A percentile compares a stretch with the other conserved stretches of the same genome.
These are phyloP conservation scores for Casuarius casuarius DNA, from an alignment of 2,113 vertebrate genomes.

Conservation along the genomic window DNA sequence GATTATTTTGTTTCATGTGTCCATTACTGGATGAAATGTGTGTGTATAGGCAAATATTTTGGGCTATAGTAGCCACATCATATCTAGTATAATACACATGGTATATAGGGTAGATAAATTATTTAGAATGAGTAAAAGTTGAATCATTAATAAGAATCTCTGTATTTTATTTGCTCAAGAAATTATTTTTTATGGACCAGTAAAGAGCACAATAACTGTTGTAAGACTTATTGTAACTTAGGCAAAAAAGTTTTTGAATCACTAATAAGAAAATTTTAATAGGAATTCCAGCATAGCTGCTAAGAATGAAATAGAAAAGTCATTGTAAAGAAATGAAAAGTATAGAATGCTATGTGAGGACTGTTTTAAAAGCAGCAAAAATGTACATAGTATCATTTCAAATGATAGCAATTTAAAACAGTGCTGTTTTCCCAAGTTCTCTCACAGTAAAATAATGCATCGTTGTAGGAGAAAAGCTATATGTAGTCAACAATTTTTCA, in stretches of 20 bases:
- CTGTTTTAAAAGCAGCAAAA: background rate
- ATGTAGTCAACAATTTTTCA: background rate
- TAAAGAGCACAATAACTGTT: background rate
- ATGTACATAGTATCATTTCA: accelerated
- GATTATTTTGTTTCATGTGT: background rate
- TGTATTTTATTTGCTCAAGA: background rate
- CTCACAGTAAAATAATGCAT: background rate
- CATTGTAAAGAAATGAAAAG: background rate
- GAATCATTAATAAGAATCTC: background rate
- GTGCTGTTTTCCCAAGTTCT: background rate
- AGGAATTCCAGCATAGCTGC: background rate
- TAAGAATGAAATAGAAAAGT: background rate
- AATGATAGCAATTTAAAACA: background rate
- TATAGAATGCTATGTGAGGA: background rate
- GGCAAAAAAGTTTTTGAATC: background rate
- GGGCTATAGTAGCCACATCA: background rate
- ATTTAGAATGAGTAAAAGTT: background rate
- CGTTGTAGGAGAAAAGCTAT: background rate
- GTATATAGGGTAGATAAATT: background rate
- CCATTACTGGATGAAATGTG: background rate
- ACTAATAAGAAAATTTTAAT: background rate
- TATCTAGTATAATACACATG: too few species aligned
- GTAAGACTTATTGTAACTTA: background rate
- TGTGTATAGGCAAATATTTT: background rate
- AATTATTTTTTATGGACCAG: background rate